Evolutionary conservation across 2,888 invertebrate genomes (phyloP).

Genomic region (Tachina grossa): DNA sequence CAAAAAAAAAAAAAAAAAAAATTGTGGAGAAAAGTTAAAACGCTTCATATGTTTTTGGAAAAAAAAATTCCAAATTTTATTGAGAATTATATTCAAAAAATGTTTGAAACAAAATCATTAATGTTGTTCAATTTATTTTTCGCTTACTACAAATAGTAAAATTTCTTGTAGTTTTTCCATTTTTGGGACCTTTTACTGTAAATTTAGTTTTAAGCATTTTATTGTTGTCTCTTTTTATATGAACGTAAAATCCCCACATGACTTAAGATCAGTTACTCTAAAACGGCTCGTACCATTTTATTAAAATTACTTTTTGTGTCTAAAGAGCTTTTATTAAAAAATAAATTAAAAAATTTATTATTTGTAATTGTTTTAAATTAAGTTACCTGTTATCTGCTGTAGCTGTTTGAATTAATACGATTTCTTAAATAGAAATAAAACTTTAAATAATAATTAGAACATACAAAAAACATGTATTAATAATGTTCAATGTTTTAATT

Average conservation of each 20-base stretch:
- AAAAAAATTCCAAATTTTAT: too few relatives aligned
- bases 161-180: neutral
- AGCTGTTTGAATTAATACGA: constrained; percentile 22
- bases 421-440: constrained; percentile 19
- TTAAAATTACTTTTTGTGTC: neutral
- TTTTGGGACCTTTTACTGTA: neutral
- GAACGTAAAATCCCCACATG: neutral
- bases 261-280: neutral
- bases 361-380: constrained; percentile 2
- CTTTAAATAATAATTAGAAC: constrained; percentile 1
- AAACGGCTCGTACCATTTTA: neutral
- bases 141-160: neutral
- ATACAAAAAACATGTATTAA: neutral
- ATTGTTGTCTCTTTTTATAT: neutral
- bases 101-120: too few relatives aligned
- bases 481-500: constrained; percentile 1
- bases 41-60: too few relatives aligned
- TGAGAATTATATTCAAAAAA: too few relatives aligned
- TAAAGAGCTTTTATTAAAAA: neutral
- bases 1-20: too few relatives aligned
- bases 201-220: neutral
- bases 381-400: constrained; percentile 18
- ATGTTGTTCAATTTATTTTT: too few relatives aligned
- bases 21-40: too few relatives aligned
- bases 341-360: neutral